Base-by-base conservation (phyloP, 2,113 vertebrate species). In the Melanostigma gelatinosum region DNA sequence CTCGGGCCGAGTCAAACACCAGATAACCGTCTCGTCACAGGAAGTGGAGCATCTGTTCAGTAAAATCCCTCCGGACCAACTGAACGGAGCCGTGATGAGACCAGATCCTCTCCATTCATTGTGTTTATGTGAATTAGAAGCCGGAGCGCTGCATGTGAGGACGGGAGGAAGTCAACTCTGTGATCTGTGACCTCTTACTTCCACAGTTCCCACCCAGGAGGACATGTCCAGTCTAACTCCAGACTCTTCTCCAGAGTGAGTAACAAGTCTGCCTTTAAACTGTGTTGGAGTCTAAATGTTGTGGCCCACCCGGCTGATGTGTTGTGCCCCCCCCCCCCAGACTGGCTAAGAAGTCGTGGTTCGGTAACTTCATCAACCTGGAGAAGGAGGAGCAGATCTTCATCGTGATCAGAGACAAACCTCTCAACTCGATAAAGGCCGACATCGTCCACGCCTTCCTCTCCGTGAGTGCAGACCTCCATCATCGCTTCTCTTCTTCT, bases 351-450 rank as follows among this genome's bases (percentile, higher is more conserved):
- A 99, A 99, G 91, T 99, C 98, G 3, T 99, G 98, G 98, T 99
- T 99, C 0, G 98, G 98, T 83, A 99, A 99, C 94, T 99, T 99
- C 92, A 97, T 99, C 92, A 99, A 94, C 87, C 91, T 99, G 88
- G 98, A 99, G 94, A 99, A 99, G 87, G 98, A 99, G 93, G 98
- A 99, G 89, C 98, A 99, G 95, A 97, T 99, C 91, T 99, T 99
- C 62, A 95, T 97, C 79, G 98, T 99, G 90, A 99, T 99, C 93
- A 96, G 95, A 88, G 97, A 99, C 94, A 99, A 99, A 91, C 97
- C 98, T 27, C 93, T 99, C 85, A 99, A 97, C 94, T 99, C 98
- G 86, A 99, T 99, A 88, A 99, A 99, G 91, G 98, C 97, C 0
- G 98, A 99, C 92, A 97, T 99, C 27, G 98, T 99, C 44, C 98